A percentile compares a stretch with the other conserved stretches of the same genome.
These are phyloP conservation scores for Drosophila mulleri DNA, from an alignment of 2,888 invertebrate species.

Conservation along the genomic window DNA sequence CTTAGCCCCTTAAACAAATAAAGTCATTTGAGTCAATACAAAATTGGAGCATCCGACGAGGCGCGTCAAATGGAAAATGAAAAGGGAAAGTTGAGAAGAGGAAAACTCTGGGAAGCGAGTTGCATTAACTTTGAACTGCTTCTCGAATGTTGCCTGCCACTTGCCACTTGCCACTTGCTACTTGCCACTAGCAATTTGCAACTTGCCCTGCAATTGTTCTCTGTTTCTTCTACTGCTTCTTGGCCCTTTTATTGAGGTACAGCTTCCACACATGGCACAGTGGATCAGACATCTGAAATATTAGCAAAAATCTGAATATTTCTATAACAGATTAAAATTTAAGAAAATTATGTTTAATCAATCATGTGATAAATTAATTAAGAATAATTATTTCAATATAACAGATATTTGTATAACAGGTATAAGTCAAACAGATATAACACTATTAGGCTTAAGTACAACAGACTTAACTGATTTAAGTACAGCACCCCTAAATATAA, in stretches of 20 bases:
- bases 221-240: neutral
- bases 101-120: slow-evolving; percentile 55
- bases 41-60: slow-evolving; percentile 61
- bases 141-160: slow-evolving; percentile 10
- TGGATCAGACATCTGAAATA: neutral
- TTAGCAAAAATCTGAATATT: neutral
- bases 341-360: neutral
- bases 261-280: slow-evolving; percentile 38
- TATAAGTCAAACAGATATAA: neutral
- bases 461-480: too few relatives aligned
- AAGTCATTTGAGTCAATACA: slow-evolving; percentile 76
- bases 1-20: slow-evolving; percentile 68
- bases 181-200: slow-evolving; percentile 7
- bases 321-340: neutral
- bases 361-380: too few relatives aligned
- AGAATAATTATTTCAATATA: neutral
- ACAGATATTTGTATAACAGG: neutral
- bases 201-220: slow-evolving; percentile 20
- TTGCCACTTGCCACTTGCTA: slow-evolving; percentile 31
- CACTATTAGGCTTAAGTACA: too few relatives aligned
- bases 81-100: slow-evolving; percentile 65
- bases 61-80: slow-evolving; percentile 51
- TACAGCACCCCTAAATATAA: too few relatives aligned
- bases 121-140: slow-evolving; percentile 62
- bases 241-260: slow-evolving; percentile 63